Percentiles rank a stretch among this genome's conserved stretches.
Conservation (phyloP, 2,113 vertebrate genomes). For the Bos taurus region ARS-UCD2.0 NC_037343.1:41522501-41523000, state of each 20-base stretch:
- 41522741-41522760: neutral
- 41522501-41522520: neutral
- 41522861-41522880: neutral
- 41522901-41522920: neutral
- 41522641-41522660: too few relatives aligned
- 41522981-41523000: neutral
- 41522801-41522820: neutral
- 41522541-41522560: neutral
- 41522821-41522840: accelerated
- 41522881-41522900: neutral
- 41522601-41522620: neutral
- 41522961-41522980: neutral
- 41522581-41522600: neutral
- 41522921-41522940: neutral
- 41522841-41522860: neutral
- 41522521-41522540: neutral
- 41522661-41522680: neutral
- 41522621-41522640: neutral
- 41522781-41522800: accelerated
- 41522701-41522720: neutral
- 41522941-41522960: conserved; percentile 46
- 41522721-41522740: too few relatives aligned
- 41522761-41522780: neutral
- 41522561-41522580: neutral
- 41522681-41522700: neutral